Evolutionary conservation across 1,140 invertebrate genomes (phyloP).

Genomic region (Tetranychus cinnabarinus): DNA sequence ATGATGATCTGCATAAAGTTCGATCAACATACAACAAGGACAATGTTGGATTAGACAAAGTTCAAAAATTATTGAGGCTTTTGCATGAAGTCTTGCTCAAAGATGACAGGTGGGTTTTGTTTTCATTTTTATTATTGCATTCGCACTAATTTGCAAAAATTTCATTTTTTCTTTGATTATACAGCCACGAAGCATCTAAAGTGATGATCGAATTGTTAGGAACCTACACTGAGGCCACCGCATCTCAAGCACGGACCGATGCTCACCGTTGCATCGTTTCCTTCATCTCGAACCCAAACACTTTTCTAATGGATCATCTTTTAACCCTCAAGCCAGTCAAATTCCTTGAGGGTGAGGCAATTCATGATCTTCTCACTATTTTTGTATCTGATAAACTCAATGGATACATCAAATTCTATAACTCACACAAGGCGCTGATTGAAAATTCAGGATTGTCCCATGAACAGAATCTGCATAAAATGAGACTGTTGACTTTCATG

Average conservation of each 20-base stretch:
- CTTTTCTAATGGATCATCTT: conserved; percentile 79
- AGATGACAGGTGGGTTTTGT: conserved; percentile 30
- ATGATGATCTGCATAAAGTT: conserved; percentile 26
- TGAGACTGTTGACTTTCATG: conserved; percentile 87
- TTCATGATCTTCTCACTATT: conserved; percentile 80
- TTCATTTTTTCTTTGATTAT: conserved; percentile 13
- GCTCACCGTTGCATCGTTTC: conserved; percentile 83
- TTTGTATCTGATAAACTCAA: conserved; percentile 82
- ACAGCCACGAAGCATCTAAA: conserved; percentile 65
- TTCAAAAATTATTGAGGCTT: conserved; percentile 68
- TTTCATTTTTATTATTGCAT: neutral
- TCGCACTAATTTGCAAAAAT: neutral
- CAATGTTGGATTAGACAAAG: conserved; percentile 59
- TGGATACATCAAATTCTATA: conserved; percentile 71
- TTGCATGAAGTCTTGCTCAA: conserved; percentile 63
- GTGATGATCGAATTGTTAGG: conserved; percentile 88
- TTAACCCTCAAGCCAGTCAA: conserved; percentile 76
- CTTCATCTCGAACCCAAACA: conserved; percentile 75
- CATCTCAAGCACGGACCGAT: conserved; percentile 82
- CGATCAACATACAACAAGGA: conserved; percentile 60
- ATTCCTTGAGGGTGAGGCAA: conserved; percentile 78
- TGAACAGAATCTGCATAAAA: conserved; percentile 84
- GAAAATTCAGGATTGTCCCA: conserved; percentile 65
- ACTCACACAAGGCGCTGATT: conserved; percentile 78
- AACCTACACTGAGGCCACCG: conserved; percentile 88